Evolutionary conservation across 2,113 vertebrate species (phyloP), one percentile per base, ranked within the genome.

Genomic region (Butorides virescens): DNA sequence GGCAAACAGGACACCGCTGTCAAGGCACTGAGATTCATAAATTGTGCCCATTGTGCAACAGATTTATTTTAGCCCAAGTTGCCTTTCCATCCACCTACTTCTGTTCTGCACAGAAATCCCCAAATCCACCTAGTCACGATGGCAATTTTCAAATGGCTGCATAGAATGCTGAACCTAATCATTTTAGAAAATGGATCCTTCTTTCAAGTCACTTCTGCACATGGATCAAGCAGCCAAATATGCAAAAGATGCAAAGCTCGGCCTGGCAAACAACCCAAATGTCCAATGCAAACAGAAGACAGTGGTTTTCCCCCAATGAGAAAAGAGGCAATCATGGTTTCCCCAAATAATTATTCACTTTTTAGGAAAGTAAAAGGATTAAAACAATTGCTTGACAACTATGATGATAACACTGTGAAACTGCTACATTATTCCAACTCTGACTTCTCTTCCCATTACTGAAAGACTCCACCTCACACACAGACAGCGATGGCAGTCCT

Each of bases 121-220:
- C 7, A 68, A 75, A 78, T 18, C 23, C 47, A 90, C 11, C 14
- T 27, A 78, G 27, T n/a, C n/a, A 50, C 0, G 0, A 32, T 25
- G 71, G 36, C 36, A 77, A 32, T 73, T 93, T 79, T 36, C 30
- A 49, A 82, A 0, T 5, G 20, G 49, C n/a, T 36, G 52, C 47
- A 79, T 15, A 39, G 44, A 88, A 55, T 2, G 1, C 19, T 29
- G 37, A 67, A 62, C 30, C 16, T 46, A 14, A 74, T 42, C n/a
- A 71, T 47, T 85, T 72, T 5, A 61, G 34, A 88, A 86, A 88
- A 68, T 7, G 3, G 34, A 75, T 72, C 22, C 36, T 93, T 66
- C 23, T 73, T 74, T 21, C 10, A 30, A 42, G 20, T n/a, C 46
- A 67, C 27, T 67, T 85, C 20, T 52, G 36, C 44, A 68, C 10